Evolutionary conservation across 2,888 invertebrate genomes (phyloP).

Genomic region (Cephus runcator): DNA sequence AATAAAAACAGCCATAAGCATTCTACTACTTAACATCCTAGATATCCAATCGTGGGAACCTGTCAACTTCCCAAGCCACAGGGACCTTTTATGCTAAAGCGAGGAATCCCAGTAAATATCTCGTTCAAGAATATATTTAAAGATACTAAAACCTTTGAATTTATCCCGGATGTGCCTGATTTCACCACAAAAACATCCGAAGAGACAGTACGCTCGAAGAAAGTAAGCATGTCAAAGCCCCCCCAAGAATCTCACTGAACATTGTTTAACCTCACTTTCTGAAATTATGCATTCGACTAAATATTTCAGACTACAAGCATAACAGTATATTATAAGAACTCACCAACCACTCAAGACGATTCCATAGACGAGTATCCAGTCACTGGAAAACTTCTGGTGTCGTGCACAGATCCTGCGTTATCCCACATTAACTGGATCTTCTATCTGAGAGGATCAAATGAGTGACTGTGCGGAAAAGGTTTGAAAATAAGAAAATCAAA

Average conservation of each 20-base stretch:
- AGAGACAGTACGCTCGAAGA: slow-evolving; percentile 33
- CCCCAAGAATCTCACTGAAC: background rate
- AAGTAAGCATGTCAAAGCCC: slow-evolving; percentile 26
- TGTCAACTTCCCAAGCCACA: slow-evolving; percentile 42
- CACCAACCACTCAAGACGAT: slow-evolving; percentile 2
- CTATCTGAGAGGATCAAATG: slow-evolving; percentile 35
- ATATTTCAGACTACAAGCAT: slow-evolving; percentile 29
- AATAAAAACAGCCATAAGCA: background rate
- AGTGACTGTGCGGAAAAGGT: background rate
- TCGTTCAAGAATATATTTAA: slow-evolving; percentile 47
- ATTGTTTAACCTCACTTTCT: background rate
- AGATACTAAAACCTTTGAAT: slow-evolving; percentile 37
- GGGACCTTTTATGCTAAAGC: slow-evolving; percentile 43
- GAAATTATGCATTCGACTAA: background rate
- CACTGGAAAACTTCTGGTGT: slow-evolving; percentile 40
- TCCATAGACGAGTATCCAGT: slow-evolving; percentile 22
- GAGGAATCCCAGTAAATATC: slow-evolving; percentile 26
- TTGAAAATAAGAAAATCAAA: background rate
- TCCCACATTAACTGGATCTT: slow-evolving; percentile 40
- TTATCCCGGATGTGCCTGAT: slow-evolving; percentile 34
- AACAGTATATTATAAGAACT: slow-evolving; percentile 24
- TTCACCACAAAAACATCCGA: slow-evolving; percentile 28
- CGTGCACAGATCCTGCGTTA: slow-evolving; percentile 30
- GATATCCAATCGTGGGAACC: slow-evolving; percentile 46
- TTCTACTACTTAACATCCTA: slow-evolving; percentile 16